These are phyloP conservation scores for Clistopyga incitator DNA, from an alignment of 2,888 invertebrate genomes.

Conservation along the genomic window DNA sequence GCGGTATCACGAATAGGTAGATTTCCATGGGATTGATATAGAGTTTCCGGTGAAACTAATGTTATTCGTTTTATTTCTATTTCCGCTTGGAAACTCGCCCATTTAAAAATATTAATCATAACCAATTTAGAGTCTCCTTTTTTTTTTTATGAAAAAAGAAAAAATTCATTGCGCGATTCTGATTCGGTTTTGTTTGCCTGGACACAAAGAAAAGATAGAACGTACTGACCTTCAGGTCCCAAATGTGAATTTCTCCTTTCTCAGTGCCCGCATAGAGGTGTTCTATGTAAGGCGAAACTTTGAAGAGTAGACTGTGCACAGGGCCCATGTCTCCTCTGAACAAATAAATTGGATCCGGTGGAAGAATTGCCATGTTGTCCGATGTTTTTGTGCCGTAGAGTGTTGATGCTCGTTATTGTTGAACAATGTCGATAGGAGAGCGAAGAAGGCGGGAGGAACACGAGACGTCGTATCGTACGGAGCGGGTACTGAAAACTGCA, in stretches of 20 bases:
- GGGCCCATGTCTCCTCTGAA: conserved; percentile 90
- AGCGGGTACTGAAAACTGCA: conserved; percentile 17
- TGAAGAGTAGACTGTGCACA: conserved; percentile 90
- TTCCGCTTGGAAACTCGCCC: too few species aligned
- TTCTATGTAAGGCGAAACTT: conserved; percentile 77
- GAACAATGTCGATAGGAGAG: background rate
- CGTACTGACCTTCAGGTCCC: conserved; percentile 90
- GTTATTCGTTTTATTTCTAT: background rate
- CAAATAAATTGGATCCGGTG: conserved; percentile 91
- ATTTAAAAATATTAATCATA: too few species aligned
- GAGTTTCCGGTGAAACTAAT: too few species aligned
- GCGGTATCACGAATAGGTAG: background rate
- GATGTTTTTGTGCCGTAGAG: background rate
- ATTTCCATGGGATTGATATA: background rate
- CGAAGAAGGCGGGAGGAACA: conserved; percentile 69
- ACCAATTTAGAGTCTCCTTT: too few species aligned
- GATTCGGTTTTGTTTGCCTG: too few species aligned
- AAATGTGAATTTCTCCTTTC: conserved; percentile 91
- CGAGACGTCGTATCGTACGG: conserved; percentile 62
- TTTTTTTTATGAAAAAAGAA: too few species aligned
- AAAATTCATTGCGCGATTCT: too few species aligned
- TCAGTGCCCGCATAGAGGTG: conserved; percentile 91
- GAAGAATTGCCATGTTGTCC: conserved; percentile 87
- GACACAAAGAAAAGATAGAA: too few species aligned
- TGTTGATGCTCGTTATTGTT: background rate